phyloP scores from a whole-genome alignment of 2,888 invertebrate genomes.

The Hypolimnas misippus region DNA sequence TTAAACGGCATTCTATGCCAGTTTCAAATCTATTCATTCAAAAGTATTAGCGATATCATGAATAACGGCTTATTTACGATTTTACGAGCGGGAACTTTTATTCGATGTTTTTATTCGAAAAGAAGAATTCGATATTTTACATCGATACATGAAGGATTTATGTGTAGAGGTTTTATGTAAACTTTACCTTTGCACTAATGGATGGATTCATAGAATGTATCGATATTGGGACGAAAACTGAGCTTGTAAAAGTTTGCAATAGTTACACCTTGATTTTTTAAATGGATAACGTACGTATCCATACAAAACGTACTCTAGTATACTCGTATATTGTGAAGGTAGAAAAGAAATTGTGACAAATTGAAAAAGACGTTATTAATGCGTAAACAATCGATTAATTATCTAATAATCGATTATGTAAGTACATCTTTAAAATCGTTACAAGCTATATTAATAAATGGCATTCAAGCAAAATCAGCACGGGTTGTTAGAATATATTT shows the following conservation, averaged over 20 bases:
- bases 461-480: background rate
- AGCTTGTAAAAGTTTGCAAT: too few species aligned
- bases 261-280: too few species aligned
- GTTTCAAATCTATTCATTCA: slow-evolving; percentile 19
- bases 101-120: background rate
- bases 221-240: background rate
- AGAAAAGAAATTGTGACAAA: too few species aligned
- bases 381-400: too few species aligned
- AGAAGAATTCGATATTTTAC: slow-evolving; percentile 2
- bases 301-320: too few species aligned
- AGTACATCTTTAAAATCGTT: too few species aligned
- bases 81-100: slow-evolving; percentile 2
- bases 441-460: background rate
- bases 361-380: too few species aligned
- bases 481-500: background rate
- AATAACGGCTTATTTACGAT: background rate
- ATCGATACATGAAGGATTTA: slow-evolving; percentile 3
- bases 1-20: background rate
- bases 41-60: slow-evolving; percentile 21
- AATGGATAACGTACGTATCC: too few species aligned
- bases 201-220: background rate
- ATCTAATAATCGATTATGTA: too few species aligned
- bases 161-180: background rate
- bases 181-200: background rate
- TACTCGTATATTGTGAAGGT: too few species aligned